Base-by-base conservation (phyloP, 2,113 vertebrate genomes). In the Rhinolophus sinicus region DNA sequence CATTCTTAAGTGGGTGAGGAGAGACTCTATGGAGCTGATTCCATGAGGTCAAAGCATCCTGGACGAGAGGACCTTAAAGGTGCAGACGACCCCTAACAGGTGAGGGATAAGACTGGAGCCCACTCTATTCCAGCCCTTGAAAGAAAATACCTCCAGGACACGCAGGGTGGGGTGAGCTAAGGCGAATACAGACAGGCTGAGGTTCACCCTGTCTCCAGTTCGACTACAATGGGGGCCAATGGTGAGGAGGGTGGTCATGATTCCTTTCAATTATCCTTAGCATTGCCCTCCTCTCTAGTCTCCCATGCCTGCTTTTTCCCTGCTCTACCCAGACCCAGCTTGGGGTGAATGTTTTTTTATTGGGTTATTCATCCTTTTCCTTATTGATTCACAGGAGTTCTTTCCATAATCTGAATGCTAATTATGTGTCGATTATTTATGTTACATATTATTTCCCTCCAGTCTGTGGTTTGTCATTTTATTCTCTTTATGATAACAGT, bases 401-500 rank as follows among this genome's bases (percentile, higher is more conserved):
- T 76, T 72, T 50, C 35, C 26, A 38, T 65, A 77, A 85, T 5
- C 28, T 54, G 4, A 40, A 65, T 35, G 50, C 30, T 22, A 73
- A 47, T 52, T 24, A 15, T 67, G 10, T 67, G 47, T 77, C 7
- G 3, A 76, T 50, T 81, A 62, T 58, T 80, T 54, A 16, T 80
- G 28, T 65, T 65, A 12, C 14, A 35, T 62, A 21, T 65, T 65
- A 28, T 44, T 78, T 50, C 33, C 9, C 54, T 21, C 26, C 10
- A 35, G 15, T 38, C n/a, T 70, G 47, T 70, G 80, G 52, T 28
- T 78, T 73, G 78, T 28, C 18, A 16, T 70, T 72, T 93, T 90
- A 83, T n/a, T 93, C 28, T 92, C 47, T 58, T 83, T 75, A 81
- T 14, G 62, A 75, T 35, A 38, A 64, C 47, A 35, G 65, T 44